Evolutionary conservation across 2,113 vertebrate genomes (phyloP), one percentile per base, ranked within the genome.

Genomic region (Ammodytes marinus): DNA sequence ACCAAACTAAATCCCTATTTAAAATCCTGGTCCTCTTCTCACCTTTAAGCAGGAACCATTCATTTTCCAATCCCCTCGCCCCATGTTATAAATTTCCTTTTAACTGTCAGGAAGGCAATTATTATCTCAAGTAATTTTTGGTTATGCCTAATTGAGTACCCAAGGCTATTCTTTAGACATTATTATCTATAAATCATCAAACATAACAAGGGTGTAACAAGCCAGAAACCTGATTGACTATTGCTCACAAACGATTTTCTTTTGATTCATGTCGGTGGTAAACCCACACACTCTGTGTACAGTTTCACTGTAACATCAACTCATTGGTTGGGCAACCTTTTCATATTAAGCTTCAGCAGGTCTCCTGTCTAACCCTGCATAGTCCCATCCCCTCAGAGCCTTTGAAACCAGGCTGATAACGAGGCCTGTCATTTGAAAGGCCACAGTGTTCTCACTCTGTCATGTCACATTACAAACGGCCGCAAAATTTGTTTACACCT

Each of bases 351-450:
- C 69, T 52, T 69, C 46, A 59, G 74, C 58, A 47, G 73, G 76
- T 80, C 77, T 78, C 60, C 75, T 72, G 78, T 89, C 84, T 57
- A 47, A 45, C 13, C 59, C 35, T 60, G 89, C 73, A 75, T 89
- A 80, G 67, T 73, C 40, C 78, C 40, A 80, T 79, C 79, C 86
- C 83, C 88, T 89, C 79, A 19, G 66, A 77, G 69, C 73, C 65
- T 47, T 59, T 65, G 59, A 80, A 79, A 78, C 69, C 46, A 55
- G 53, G 19, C 58, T 45, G 82, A 86, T 93, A 92, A 92, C 74
- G 60, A 93, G 88, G 58, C 55, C 84, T 85, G 88, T 89, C 90
- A 87, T 94, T 92, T 89, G 83, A 93, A 91, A 95, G 88, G 90
- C 88, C 82, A 89, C 83, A 39, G 66, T 68, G 45, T 83, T 81